These are phyloP conservation scores for Xestia sexstrigata DNA, from an alignment of 2,888 invertebrate genomes.

Conservation along the genomic window DNA sequence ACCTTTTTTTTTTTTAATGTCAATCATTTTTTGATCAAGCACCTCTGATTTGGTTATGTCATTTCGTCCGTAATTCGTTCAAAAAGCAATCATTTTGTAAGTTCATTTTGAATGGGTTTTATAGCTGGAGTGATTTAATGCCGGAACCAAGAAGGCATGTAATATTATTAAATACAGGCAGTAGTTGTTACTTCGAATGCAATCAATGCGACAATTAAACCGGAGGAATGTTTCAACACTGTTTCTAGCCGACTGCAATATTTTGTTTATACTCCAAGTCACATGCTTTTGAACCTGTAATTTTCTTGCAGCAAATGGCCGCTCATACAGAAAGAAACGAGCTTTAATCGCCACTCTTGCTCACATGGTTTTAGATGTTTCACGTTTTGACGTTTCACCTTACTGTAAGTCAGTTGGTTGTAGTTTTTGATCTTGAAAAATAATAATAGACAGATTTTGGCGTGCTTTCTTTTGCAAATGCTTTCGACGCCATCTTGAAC, in stretches of 20 bases:
- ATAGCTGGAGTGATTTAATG: background rate
- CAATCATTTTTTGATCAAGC: background rate
- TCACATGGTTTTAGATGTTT: background rate
- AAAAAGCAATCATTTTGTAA: background rate
- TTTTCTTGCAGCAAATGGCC: background rate
- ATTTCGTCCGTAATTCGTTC: background rate
- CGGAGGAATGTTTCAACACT: conserved; percentile 61
- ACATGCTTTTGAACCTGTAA: conserved; percentile 2
- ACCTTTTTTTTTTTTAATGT: background rate
- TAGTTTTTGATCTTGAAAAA: background rate
- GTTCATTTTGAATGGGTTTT: background rate
- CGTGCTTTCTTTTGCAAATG: background rate
- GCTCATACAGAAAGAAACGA: background rate
- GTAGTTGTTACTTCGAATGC: conserved; percentile 21
- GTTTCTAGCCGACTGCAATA: conserved; percentile 52
- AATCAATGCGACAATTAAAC: conserved; percentile 63
- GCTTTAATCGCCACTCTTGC: background rate
- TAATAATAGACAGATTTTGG: background rate
- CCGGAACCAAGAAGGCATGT: conserved; percentile 4
- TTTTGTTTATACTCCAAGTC: conserved; percentile 46
- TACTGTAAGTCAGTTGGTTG: background rate
- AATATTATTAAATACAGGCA: conserved; percentile 9
- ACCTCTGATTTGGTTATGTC: background rate
- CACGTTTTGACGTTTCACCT: background rate
- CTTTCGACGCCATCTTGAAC: background rate